Evolutionary conservation across 2,113 vertebrate species (phyloP).

Genomic region (Egretta garzetta): DNA sequence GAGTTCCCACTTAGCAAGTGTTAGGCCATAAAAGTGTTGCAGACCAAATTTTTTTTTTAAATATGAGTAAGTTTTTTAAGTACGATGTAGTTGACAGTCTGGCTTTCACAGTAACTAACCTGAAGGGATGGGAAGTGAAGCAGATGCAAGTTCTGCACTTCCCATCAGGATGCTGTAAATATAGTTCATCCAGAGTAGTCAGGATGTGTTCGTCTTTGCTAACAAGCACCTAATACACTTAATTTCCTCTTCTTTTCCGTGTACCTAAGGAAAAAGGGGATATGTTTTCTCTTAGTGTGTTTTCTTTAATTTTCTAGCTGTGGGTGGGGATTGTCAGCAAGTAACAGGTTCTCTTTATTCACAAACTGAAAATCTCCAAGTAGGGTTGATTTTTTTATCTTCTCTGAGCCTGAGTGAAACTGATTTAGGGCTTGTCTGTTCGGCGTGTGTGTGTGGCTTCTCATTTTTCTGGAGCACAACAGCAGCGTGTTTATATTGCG

Average conservation of each 20-base stretch:
- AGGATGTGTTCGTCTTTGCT: neutral
- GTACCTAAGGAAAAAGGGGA: neutral
- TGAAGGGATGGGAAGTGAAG: neutral
- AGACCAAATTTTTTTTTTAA: neutral
- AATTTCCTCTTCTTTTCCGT: neutral
- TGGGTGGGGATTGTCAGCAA: neutral
- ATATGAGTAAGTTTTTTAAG: neutral
- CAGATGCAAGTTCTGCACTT: neutral
- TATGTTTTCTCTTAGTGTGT: neutral
- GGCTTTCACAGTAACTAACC: neutral
- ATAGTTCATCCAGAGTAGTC: neutral
- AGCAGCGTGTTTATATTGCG: neutral
- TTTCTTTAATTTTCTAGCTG: neutral
- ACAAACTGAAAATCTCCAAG: neutral
- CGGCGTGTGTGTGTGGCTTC: neutral
- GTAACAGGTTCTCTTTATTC: neutral
- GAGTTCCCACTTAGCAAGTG: neutral
- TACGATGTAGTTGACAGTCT: neutral
- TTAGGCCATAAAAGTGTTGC: neutral
- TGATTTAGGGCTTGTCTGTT: neutral
- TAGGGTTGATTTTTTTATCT: neutral
- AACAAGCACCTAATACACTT: neutral
- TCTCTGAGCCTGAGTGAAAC: neutral
- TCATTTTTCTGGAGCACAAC: neutral
- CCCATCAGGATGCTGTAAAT: slow-evolving; percentile 9